Base-by-base conservation (phyloP, 2,113 vertebrate genomes). In the Mastomys coucha region DNA sequence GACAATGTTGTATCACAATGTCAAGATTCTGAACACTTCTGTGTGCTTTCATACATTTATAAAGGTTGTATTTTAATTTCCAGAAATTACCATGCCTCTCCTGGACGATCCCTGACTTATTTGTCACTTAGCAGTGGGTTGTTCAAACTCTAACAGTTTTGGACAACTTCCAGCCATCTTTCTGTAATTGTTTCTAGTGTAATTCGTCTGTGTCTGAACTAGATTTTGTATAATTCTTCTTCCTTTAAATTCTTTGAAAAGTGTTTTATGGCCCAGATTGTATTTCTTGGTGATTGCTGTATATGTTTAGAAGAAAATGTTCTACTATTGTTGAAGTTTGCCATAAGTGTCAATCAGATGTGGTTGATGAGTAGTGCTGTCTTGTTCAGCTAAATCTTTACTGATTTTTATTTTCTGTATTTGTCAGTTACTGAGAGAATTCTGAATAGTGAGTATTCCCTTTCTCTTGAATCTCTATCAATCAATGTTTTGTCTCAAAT, bases 141-240 rank as follows among this genome's bases (percentile, higher is more conserved):
- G 5, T 76, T 94, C 84, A 90, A 92, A 88, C 3, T 92, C 58
- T 58, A 95, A 90, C 28, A 88, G 67, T 95, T 88, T 96, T 56
- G 81, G 33, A n/a, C 65, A 88, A 88, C 78, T 90, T 58, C 39
- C 28, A 84, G 26, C 20, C 82, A 26, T 70, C 65, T 92, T 72
- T 88, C 28, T 91, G 33, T 82, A 92, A 39, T 49, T 77, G 39
- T 95, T 91, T 94, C 60, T 58, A 73, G 63, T 96, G 94, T 78
- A 94, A 88, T 94, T 65, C 20, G 45, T 65, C 0, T 60, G 19
- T 78, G 12, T 67, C 81, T 28, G 19, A 94, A 19, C 53, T 49
- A 70, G 75, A 63, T 28, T n/a, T 87, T 53, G 19, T 77, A 24
- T 69, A 31, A 69, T 93, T 96, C 78, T 45, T 93, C 1, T 84